phyloP scores from a whole-genome alignment of 2,888 invertebrate species.

The Pandemis corylana region DNA sequence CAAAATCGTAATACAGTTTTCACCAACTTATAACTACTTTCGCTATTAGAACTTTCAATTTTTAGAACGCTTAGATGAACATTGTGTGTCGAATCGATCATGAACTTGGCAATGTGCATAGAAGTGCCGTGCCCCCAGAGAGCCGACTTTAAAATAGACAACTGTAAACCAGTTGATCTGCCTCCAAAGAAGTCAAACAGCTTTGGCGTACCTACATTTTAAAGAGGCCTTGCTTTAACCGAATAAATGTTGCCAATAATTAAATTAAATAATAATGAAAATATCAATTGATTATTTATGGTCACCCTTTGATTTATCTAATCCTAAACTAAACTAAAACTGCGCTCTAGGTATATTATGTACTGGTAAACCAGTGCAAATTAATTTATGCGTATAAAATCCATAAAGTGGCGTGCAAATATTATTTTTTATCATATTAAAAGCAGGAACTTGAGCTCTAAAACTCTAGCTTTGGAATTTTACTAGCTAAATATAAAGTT shows the following conservation, averaged over 20 bases:
- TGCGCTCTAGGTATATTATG: no score
- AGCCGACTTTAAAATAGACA: slow-evolving; percentile 2
- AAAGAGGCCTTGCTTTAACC: not conserved
- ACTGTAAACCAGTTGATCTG: slow-evolving; percentile 33
- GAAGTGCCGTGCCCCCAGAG: slow-evolving; percentile 12
- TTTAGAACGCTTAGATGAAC: not conserved
- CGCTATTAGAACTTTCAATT: not conserved
- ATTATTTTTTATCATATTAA: no score
- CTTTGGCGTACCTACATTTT: slow-evolving; percentile 10
- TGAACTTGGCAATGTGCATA: slow-evolving; percentile 6
- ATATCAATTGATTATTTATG: no score
- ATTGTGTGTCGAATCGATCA: not conserved
- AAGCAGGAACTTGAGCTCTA: no score
- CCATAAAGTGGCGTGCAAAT: no score
- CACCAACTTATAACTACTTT: not conserved
- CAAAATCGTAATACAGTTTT: no score
- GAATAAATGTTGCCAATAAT: not conserved
- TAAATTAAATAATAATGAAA: not conserved
- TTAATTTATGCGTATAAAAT: no score
- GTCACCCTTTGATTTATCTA: no score
- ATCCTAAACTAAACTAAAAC: no score
- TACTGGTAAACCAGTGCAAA: no score
- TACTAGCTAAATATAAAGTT: no score
- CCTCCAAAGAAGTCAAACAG: slow-evolving; percentile 26
- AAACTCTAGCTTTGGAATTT: no score